phyloP scores from a whole-genome alignment of 2,797 vertebrate species.

The Danio aesculapii region DNA sequence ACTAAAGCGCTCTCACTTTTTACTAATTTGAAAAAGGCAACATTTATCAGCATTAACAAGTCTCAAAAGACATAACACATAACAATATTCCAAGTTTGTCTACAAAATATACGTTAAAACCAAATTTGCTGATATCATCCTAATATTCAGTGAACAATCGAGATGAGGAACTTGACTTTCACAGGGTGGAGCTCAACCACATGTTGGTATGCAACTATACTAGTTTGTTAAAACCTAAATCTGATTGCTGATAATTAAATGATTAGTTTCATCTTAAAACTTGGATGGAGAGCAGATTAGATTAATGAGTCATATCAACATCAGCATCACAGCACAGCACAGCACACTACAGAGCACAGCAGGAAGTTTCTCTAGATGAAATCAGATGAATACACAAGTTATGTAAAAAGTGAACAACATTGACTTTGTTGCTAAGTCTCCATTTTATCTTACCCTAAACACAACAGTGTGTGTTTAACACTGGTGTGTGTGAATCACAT shows the following conservation, averaged over 20 bases:
- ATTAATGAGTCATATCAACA: slow-evolving; percentile 15
- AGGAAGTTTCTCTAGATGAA: slow-evolving; percentile 31
- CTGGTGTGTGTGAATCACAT: neutral
- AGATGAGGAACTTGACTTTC: neutral
- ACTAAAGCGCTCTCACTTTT: neutral
- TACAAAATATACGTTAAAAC: neutral
- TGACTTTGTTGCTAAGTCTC: neutral
- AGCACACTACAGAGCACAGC: slow-evolving; percentile 2
- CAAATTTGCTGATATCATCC: neutral
- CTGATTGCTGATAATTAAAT: neutral
- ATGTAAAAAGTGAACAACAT: neutral
- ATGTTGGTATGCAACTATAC: neutral
- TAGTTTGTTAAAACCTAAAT: slow-evolving; percentile 4
- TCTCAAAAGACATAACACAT: neutral
- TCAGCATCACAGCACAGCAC: slow-evolving; percentile 40
- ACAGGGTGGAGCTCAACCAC: slow-evolving; percentile 2
- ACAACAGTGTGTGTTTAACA: neutral
- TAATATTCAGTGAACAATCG: neutral
- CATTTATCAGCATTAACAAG: neutral
- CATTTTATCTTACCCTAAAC: neutral
- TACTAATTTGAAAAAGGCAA: neutral
- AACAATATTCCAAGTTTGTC: neutral
- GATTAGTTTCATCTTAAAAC: neutral
- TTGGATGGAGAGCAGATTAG: slow-evolving; percentile 1
- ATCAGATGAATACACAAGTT: neutral